Evolutionary conservation across 2,113 vertebrate genomes (phyloP), one percentile per base, ranked within the genome.

Genomic region (Hymenochirus boettgeri): DNA sequence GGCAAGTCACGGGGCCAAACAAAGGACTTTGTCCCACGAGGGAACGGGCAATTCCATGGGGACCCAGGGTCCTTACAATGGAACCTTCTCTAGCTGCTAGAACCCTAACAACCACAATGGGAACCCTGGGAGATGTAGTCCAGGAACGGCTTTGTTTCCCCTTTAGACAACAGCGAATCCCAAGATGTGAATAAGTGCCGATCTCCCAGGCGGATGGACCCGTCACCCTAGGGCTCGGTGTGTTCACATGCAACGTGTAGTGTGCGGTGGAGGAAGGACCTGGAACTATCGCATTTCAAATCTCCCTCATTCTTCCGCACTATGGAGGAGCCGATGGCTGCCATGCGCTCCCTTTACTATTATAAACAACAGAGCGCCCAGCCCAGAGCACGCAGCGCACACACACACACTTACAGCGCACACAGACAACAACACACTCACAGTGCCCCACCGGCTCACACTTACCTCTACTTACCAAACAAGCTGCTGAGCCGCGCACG

Each of bases 221-320:
- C 69, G 74, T 69, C 73, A 58, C 66, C 31, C 46, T 45, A 57
- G 56, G 71, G 70, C 59, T 37, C 33, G 54, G 52, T 15, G 22
- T 11, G 26, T 17, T 52, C 57, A 57, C 47, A 62, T 33, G 42
- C 64, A 70, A 39, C 64, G 70, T 35, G 33, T 35, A 35, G 10
- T n/a, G 33, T 35, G 33, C 76, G 66, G 45, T 19, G 58, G 48
- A 24, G 19, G 27, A 23, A 64, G 47, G 54, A 62, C 70, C 72
- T 66, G 63, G 77, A 74, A 75, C 86, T n/a, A n/a, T 82, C 83
- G 83, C 86, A 83, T 89, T 90, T 89, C 86, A 90, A 92, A 91
- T 89, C 87, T 90, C 86, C 87, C 91, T 88, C 86, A 89, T 85
- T 88, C 81, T 79, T 77, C 75, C 22, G 75, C 77, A 73, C 76